These are phyloP conservation scores for Todiramphus saurophagus DNA, from an alignment of 2,113 vertebrate genomes.

Conservation along the genomic window DNA sequence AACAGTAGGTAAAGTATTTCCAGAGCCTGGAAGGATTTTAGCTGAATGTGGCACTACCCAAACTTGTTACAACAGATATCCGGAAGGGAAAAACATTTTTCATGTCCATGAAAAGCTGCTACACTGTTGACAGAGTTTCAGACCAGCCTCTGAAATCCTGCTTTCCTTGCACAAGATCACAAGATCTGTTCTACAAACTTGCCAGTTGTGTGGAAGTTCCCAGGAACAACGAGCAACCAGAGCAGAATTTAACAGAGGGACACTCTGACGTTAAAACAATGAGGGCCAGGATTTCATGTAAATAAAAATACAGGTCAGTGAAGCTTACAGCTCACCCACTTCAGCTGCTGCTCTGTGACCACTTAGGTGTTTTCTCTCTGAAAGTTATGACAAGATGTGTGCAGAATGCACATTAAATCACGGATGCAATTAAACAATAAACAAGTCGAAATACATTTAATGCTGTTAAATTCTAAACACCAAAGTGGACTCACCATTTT, in stretches of 20 bases:
- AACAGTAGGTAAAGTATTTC: background rate
- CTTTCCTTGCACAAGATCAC: accelerated
- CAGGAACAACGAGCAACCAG: background rate
- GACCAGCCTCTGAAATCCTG: background rate
- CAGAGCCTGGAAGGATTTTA: background rate
- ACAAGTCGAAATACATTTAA: background rate
- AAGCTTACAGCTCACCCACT: background rate
- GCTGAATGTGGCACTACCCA: background rate
- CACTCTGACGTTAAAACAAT: background rate
- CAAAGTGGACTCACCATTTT: conserved; percentile 81
- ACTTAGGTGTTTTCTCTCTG: background rate
- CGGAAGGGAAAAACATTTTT: background rate
- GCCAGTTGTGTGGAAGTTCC: background rate
- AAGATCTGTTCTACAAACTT: accelerated
- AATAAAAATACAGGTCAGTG: background rate
- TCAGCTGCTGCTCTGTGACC: background rate
- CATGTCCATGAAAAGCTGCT: background rate
- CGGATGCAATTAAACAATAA: background rate
- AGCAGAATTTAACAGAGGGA: background rate
- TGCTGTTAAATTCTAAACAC: background rate
- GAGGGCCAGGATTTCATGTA: background rate
- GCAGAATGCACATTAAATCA: background rate
- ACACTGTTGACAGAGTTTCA: background rate
- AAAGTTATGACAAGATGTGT: background rate
- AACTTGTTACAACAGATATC: background rate